A percentile compares a stretch with the other conserved stretches of the same genome.
Evolutionary conservation across 2,888 invertebrate species (phyloP).

Genomic region (Andrena bucephala): DNA sequence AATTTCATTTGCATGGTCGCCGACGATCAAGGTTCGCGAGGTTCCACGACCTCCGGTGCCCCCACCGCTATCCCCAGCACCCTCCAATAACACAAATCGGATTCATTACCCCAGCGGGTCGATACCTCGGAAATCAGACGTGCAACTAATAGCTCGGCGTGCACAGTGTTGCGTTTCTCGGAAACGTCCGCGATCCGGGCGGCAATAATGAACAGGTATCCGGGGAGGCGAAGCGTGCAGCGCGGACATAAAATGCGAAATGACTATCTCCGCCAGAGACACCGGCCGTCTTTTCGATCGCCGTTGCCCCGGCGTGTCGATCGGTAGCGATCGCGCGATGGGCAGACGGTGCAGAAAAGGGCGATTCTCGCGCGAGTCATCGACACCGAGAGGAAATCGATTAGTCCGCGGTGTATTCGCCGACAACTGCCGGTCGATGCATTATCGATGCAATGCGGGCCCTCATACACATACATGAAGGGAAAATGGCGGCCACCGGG

Average conservation of each 20-base stretch:
- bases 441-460: slow-evolving; percentile 68
- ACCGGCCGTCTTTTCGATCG: slow-evolving; percentile 17
- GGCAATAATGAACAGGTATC: slow-evolving; percentile 54
- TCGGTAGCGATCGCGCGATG: slow-evolving; percentile 5
- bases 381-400: slow-evolving; percentile 63
- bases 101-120: slow-evolving; percentile 17
- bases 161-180: slow-evolving; percentile 27
- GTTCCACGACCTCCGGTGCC: neutral
- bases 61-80: neutral
- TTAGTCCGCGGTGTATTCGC: slow-evolving; percentile 64
- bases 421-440: slow-evolving; percentile 61
- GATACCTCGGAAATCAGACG: neutral
- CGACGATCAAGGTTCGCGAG: neutral
- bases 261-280: slow-evolving; percentile 48
- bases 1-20: no score
- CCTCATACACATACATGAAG: slow-evolving; percentile 72
- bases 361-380: slow-evolving; percentile 37
- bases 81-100: slow-evolving; percentile 37
- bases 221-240: slow-evolving; percentile 37
- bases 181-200: slow-evolving; percentile 20
- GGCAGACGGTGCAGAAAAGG: slow-evolving; percentile 18
- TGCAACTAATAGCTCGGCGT: neutral
- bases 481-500: slow-evolving; percentile 68
- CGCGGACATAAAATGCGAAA: slow-evolving; percentile 41
- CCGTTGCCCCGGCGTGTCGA: neutral